Evolutionary conservation across 1,140 invertebrate species (phyloP), one percentile per base, ranked within the genome.

Genomic region (Nasonia giraulti): DNA sequence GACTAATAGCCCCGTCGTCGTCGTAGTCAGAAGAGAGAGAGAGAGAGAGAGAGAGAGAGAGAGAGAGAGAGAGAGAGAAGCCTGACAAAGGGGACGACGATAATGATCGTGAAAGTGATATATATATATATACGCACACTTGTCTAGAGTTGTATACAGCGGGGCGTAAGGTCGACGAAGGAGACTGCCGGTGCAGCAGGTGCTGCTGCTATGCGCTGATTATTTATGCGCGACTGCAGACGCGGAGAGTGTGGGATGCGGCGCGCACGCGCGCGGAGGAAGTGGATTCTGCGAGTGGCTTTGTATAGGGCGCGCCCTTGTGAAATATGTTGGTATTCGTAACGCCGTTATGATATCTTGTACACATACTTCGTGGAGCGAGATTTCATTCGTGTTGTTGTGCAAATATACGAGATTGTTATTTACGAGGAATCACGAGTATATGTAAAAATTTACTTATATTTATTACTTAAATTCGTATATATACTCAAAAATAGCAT

Each of bases 161-260:
- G 77, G 85, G 86, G 73, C 79, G 86, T 88, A 91, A 91, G 89
- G 90, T 90, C 89, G 89, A 83, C 75, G 88, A 90, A 90, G 90
- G 89, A 90, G 89, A 78, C 76, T 73, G 17, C 31, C 27, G 14
- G 69, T 47, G 10, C 69, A 33, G 69, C 62, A 20, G 20, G 5
- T 71, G 79, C 33, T n/a, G n/a, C n/a, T n/a, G 62, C 20, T 66
- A 11, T n/a, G 68, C 27, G 27, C 27, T 12, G 23, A 27, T 71
- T 33, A 11, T 71, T 71, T 71, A 71, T 31, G 68, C 68, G 68
- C n/a, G 55, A 62, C 55, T 62, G 55, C 55, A 62, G 20, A 5
- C 17, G 5, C 33, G 17, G 55, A 2, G 20, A n/a, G 12, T 50
- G 47, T 50, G 68, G 7, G 27, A 23, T 69, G 68, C 68, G 20